These are phyloP conservation scores for Harpagifer antarcticus DNA, from an alignment of 2,797 vertebrate genomes.

Conservation along the genomic window DNA sequence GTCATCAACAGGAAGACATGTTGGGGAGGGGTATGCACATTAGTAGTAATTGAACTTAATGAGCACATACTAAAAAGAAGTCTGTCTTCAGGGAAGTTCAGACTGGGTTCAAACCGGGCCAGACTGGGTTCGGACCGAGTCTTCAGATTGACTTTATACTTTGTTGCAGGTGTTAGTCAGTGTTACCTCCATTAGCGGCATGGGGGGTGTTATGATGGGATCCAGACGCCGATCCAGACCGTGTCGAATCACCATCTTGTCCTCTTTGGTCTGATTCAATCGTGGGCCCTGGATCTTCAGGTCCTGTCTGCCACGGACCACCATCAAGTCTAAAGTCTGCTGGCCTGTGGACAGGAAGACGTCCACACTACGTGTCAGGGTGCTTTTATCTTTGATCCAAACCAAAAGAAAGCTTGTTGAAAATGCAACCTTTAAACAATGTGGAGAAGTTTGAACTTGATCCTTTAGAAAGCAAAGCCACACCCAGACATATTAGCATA, in stretches of 20 bases:
- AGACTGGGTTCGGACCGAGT: neutral
- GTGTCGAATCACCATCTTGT: constrained; percentile 93
- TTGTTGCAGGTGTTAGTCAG: neutral
- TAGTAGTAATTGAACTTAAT: too few relatives aligned
- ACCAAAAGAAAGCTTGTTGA: neutral
- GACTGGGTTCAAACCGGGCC: too few relatives aligned
- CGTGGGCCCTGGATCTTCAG: constrained; percentile 95
- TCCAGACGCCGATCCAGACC: constrained; percentile 94
- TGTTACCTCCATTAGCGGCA: constrained; percentile 97
- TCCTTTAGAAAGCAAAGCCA: neutral
- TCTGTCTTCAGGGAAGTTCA: too few relatives aligned
- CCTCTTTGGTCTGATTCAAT: constrained; percentile 96
- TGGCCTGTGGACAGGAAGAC: constrained; percentile 68
- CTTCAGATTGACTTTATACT: neutral
- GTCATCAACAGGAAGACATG: too few relatives aligned
- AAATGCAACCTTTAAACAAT: neutral
- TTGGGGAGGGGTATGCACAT: too few relatives aligned
- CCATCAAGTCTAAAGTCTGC: constrained; percentile 82
- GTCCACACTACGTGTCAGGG: neutral
- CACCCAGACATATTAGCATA: neutral
- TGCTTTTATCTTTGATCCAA: neutral
- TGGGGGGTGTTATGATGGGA: constrained; percentile 92
- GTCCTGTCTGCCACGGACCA: constrained; percentile 93
- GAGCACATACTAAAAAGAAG: too few relatives aligned
- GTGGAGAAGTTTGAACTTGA: neutral